phyloP scores from a whole-genome alignment of 2,888 invertebrate species.

The Lingula anatina region DNA sequence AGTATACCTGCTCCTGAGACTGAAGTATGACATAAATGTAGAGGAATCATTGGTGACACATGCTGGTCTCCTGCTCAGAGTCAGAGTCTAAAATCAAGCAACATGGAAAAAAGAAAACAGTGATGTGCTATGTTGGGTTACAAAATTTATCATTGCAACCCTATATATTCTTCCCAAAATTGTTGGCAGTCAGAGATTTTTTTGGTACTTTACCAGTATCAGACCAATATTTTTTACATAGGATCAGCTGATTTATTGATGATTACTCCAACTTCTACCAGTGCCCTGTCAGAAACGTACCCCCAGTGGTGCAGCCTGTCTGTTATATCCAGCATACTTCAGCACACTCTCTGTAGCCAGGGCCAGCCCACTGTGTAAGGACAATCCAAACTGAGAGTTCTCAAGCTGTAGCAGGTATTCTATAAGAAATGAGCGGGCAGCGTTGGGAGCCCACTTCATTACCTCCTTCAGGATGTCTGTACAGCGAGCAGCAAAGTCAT shows the following conservation, averaged over 20 bases:
- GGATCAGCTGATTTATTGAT: too few relatives aligned
- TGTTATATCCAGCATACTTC: constrained; percentile 67
- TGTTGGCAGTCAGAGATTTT: too few relatives aligned
- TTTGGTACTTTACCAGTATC: too few relatives aligned
- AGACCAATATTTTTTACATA: too few relatives aligned
- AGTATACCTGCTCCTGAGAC: constrained; percentile 77
- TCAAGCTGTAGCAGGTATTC: constrained; percentile 54
- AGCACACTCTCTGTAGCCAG: constrained; percentile 84
- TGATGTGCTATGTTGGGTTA: background rate
- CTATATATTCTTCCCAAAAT: too few relatives aligned
- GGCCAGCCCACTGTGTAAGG: constrained; percentile 80
- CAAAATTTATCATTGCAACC: background rate
- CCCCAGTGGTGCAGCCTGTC: constrained; percentile 45
- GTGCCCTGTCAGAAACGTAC: too few relatives aligned
- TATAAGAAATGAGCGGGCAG: constrained; percentile 90
- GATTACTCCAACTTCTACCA: too few relatives aligned
- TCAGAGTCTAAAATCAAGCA: constrained; percentile 60
- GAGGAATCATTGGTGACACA: constrained; percentile 82
- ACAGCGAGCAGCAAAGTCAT: constrained; percentile 91
- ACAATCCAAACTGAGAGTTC: constrained; percentile 33
- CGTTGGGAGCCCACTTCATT: constrained; percentile 96
- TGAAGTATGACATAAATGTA: constrained; percentile 77
- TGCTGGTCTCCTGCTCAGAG: constrained; percentile 71
- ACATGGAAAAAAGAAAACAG: too few relatives aligned
- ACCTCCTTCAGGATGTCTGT: constrained; percentile 94